phyloP scores from a whole-genome alignment of 2,888 invertebrate species.

The Drosophila quasianomalipes region DNA sequence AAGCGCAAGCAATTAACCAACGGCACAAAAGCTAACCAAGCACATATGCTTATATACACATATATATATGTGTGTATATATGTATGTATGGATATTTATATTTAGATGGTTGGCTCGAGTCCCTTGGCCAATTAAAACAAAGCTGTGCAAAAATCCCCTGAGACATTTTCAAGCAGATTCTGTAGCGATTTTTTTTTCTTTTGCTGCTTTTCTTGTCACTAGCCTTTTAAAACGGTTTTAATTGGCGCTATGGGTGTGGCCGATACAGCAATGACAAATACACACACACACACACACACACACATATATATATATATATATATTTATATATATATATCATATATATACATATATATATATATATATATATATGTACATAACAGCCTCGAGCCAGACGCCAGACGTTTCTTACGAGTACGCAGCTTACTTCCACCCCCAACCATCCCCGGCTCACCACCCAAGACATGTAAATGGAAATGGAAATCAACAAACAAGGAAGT shows the following conservation, averaged over 20 bases:
- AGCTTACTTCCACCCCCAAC: conserved; percentile 1
- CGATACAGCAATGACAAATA: conserved; percentile 21
- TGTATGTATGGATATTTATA: not conserved
- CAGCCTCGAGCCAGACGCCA: conserved; percentile 16
- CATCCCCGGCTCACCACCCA: not conserved
- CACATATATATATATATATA: not conserved
- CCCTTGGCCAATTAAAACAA: conserved; percentile 55
- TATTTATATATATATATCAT: not conserved
- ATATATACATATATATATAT: not conserved
- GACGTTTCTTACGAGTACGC: conserved; percentile 44
- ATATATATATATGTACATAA: conserved; percentile 5
- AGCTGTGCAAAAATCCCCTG: conserved; percentile 8
- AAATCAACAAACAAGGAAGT: conserved; percentile 53
- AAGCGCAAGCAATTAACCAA: conserved; percentile 46
- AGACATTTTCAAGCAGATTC: not conserved
- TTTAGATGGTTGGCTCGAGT: not conserved
- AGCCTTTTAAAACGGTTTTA: conserved; percentile 18
- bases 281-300: conserved; percentile 4
- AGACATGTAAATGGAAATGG: conserved; percentile 50
- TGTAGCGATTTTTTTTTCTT: conserved; percentile 10
- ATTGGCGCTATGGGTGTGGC: conserved; percentile 43
- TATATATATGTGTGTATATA: not conserved
- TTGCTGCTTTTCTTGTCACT: conserved; percentile 1
- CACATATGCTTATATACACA: not conserved
- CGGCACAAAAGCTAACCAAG: conserved; percentile 11